Percentiles rank a stretch among this genome's conserved stretches.
These are phyloP conservation scores for Hippoglossus hippoglossus DNA, from an alignment of 2,797 vertebrate genomes.

Conservation along the genomic window DNA sequence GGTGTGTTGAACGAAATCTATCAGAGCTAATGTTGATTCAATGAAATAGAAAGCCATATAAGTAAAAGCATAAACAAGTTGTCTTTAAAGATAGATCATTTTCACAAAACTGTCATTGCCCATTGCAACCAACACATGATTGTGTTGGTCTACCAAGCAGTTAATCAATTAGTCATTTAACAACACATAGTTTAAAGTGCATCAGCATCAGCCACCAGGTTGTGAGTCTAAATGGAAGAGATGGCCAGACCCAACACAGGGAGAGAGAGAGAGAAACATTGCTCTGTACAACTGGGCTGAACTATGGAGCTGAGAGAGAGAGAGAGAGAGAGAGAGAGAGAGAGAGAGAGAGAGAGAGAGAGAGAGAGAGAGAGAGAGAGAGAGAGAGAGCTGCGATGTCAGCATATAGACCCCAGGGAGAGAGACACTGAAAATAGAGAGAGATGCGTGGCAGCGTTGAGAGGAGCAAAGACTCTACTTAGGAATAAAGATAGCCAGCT, in stretches of 20 bases:
- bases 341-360: constrained; percentile 47
- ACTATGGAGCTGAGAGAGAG: constrained; percentile 57
- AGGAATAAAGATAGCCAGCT: constrained; percentile 52
- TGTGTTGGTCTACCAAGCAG: background rate
- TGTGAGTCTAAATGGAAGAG: constrained; percentile 76
- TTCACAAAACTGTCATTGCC: too few relatives aligned
- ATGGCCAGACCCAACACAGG: constrained; percentile 46
- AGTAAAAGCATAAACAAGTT: too few relatives aligned
- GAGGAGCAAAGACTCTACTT: constrained; percentile 48
- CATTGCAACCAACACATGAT: too few relatives aligned
- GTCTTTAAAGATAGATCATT: too few relatives aligned
- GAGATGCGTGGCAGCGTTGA: constrained; percentile 37
- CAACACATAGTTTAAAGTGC: constrained; percentile 26
- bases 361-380: constrained; percentile 19
- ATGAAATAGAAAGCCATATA: too few relatives aligned
- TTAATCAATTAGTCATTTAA: too few relatives aligned
- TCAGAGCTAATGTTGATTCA: too few relatives aligned
- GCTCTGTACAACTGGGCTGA: constrained; percentile 46
- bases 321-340: constrained; percentile 51
- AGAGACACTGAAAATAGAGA: constrained; percentile 34
- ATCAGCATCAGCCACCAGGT: constrained; percentile 51
- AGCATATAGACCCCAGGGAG: constrained; percentile 60
- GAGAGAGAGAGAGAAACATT: constrained; percentile 40
- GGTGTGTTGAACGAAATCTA: too few relatives aligned
- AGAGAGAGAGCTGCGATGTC: constrained; percentile 49